Evolutionary conservation across 2,797 vertebrate species (phyloP).

Genomic region (Gila robusta): DNA sequence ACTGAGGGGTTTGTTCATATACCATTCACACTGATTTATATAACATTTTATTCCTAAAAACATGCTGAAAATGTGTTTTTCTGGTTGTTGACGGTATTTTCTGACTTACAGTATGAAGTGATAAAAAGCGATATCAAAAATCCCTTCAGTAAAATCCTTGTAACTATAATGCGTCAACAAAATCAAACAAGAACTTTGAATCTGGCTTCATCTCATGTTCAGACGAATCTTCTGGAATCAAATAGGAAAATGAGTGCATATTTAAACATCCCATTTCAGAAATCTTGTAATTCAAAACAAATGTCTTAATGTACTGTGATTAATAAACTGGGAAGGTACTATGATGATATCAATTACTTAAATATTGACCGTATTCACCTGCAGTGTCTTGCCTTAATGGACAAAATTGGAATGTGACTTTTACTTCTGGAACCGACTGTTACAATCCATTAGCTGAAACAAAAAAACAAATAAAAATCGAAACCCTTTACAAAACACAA

Average conservation of each 20-base stretch:
- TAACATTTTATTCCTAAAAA: background rate
- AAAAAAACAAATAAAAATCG: background rate
- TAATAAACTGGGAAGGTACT: no score
- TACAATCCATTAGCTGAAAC: background rate
- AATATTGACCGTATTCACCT: background rate
- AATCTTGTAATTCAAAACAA: background rate
- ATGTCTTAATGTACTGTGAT: background rate
- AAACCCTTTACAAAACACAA: background rate
- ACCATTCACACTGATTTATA: no score
- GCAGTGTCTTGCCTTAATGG: background rate
- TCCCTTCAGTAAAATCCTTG: background rate
- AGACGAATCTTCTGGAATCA: background rate
- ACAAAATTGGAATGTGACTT: background rate
- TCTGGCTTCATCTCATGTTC: background rate
- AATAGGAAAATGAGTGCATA: background rate
- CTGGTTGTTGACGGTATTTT: background rate
- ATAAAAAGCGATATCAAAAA: background rate
- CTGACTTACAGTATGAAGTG: background rate
- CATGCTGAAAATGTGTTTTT: background rate
- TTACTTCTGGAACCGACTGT: background rate
- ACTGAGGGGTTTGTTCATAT: no score
- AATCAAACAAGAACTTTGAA: background rate
- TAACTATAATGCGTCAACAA: background rate
- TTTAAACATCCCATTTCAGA: background rate
- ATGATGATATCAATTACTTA: background rate